Base-by-base conservation (phyloP, 2,797 vertebrate genomes). In the Phoxinus dragarum region DNA sequence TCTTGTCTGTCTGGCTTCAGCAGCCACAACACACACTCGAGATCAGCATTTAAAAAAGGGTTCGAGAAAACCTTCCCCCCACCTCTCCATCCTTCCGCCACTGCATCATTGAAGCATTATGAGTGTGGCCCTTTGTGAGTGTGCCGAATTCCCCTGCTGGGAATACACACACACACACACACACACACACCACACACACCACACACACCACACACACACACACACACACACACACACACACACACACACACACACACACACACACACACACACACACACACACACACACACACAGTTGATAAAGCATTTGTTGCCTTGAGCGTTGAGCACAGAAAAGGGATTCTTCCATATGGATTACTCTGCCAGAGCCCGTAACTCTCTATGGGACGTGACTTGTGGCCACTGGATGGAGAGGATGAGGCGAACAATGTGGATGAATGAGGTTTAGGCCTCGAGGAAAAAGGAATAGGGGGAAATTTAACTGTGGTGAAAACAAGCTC, bases 181-280 rank as follows among this genome's bases (percentile, higher is more conserved):
- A 88, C 90, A 52, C 52, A 84, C 66, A 38, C 44, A 75, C 38
- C n/a, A 40, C 38, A 40, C 38, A n/a, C n/a, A n/a, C n/a, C n/a
- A n/a, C n/a, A n/a, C n/a, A n/a, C n/a, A n/a, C n/a, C n/a, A n/a
- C n/a, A n/a, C n/a, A n/a, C n/a, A n/a, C n/a, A n/a, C n/a, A n/a
- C n/a, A n/a, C n/a, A n/a, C n/a, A n/a, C n/a, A n/a, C n/a, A n/a
- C n/a, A n/a, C 34, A 83, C 42, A 81, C 83, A 89, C 90, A 89
- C 88, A 80, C 54, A 47, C 56, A 74, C 52, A 74, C 67, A 88
- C 90, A 83, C 42, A 81, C 83, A 89, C 90, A 89, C 89, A 80
- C 54, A 47, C 56, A 74, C 54, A 75, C 67, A 88, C 90, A 10
- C 42, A 42, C 9, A 10, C 42, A 42, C 42, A 3, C 42, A 44